Percentiles rank a stretch among this genome's conserved stretches.
phyloP scores from a whole-genome alignment of 2,888 invertebrate genomes.

The Plutella xylostella region DNA sequence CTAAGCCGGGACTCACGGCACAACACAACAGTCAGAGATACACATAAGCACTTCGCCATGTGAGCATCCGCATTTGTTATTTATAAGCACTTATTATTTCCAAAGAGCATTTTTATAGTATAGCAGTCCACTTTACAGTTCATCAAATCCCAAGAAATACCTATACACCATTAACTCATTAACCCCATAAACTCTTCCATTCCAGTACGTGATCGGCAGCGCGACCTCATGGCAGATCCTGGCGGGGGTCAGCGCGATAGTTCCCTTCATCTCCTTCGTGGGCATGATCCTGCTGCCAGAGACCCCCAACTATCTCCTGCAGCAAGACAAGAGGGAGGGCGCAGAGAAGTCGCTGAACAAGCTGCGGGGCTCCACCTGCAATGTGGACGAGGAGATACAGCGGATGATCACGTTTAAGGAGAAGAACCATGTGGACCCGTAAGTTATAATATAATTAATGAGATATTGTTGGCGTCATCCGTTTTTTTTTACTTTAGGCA shows the following conservation, averaged over 20 bases:
- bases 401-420: constrained; percentile 71
- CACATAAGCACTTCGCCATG: too few species aligned
- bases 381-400: constrained; percentile 73
- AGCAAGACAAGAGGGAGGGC: constrained; percentile 67
- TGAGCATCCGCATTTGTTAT: too few species aligned
- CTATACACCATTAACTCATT: too few species aligned
- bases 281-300: constrained; percentile 76
- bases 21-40: too few species aligned
- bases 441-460: constrained; percentile 24
- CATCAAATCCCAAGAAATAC: too few species aligned
- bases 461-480: too few species aligned
- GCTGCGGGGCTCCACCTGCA: constrained; percentile 72
- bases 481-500: too few species aligned
- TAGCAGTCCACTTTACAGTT: too few species aligned
- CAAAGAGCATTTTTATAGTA: too few species aligned
- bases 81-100: too few species aligned
- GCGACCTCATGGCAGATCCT: constrained; percentile 72
- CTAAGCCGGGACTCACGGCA: too few species aligned
- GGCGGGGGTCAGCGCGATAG: constrained; percentile 71
- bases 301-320: constrained; percentile 77
- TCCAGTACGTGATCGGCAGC: constrained; percentile 73
- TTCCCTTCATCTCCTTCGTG: constrained; percentile 71
- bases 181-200: too few species aligned
- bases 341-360: constrained; percentile 70
- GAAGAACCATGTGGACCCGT: constrained; percentile 72